Conservation (phyloP, 2,888 invertebrate genomes). For the Chelonus formosanus region DNA sequence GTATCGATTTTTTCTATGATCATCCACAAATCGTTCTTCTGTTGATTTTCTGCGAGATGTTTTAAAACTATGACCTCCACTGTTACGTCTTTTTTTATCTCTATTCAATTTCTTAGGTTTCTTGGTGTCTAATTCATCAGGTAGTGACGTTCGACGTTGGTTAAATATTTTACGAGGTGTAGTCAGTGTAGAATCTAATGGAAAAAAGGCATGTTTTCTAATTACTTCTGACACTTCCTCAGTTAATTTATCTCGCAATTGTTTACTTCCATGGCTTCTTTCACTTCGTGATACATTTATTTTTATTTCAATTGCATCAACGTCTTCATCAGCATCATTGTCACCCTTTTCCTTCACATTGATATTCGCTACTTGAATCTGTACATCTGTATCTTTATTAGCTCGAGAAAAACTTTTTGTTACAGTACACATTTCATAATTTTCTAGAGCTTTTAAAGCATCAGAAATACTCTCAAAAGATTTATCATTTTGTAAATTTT, state of each 20-base stretch:
- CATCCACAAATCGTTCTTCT: conserved; percentile 1
- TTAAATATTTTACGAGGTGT: conserved; percentile 33
- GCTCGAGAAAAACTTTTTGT: conserved; percentile 39
- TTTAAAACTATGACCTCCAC: conserved; percentile 29
- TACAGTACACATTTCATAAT: conserved; percentile 16
- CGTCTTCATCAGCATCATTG: conserved; percentile 41
- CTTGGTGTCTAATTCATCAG: conserved; percentile 31
- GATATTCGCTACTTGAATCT: conserved; percentile 55
- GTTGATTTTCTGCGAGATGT: conserved; percentile 11
- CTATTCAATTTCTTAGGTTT: conserved; percentile 14
- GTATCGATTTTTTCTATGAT: background rate
- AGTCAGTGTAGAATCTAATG: conserved; percentile 20
- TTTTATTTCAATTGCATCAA: conserved; percentile 58
- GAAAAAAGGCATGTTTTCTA: conserved; percentile 25
- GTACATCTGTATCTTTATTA: conserved; percentile 49
- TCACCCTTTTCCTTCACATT: conserved; percentile 55
- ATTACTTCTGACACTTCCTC: conserved; percentile 26
- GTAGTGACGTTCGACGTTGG: conserved; percentile 40
- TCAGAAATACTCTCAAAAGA: conserved; percentile 17
- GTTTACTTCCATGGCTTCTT: conserved; percentile 29
- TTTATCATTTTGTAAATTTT: conserved; percentile 17
- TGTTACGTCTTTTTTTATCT: conserved; percentile 13
- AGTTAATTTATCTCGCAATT: conserved; percentile 28
- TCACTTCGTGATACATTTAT: conserved; percentile 60
- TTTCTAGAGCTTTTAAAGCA: conserved; percentile 13